Conservation (phyloP, 1,140 invertebrate genomes). For the Coelopa frigida region DNA sequence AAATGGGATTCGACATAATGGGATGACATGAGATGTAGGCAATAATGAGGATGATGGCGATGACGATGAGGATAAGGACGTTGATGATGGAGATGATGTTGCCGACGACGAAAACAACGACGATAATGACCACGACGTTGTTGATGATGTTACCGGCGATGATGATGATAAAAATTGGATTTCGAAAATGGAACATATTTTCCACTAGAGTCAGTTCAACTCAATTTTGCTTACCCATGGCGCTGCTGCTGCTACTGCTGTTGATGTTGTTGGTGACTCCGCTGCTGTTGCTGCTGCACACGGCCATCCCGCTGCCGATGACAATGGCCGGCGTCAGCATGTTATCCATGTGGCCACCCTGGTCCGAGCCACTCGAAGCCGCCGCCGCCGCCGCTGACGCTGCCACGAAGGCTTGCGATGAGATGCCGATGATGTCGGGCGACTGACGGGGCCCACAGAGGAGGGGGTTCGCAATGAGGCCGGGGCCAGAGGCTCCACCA, state of each 20-base stretch:
- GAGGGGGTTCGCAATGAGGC: slow-evolving; percentile 25
- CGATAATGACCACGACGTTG: neutral
- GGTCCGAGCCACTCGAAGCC: slow-evolving; percentile 12
- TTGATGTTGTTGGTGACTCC: no score
- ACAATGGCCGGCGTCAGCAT: slow-evolving; percentile 36
- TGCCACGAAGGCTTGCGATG: slow-evolving; percentile 21
- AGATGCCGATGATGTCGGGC: slow-evolving; percentile 35
- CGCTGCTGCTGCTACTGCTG: slow-evolving; percentile 24
- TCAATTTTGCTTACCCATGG: slow-evolving; percentile 36
- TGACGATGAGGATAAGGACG: no score
- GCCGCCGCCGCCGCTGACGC: slow-evolving; percentile 16
- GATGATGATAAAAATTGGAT: neutral
- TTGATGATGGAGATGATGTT: no score
- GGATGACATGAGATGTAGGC: no score
- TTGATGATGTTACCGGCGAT: neutral
- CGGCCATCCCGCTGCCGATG: slow-evolving; percentile 12
- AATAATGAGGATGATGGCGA: no score
- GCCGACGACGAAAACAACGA: no score
- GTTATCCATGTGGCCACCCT: slow-evolving; percentile 16
- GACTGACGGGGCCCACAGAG: slow-evolving; percentile 29
- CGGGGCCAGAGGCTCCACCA: slow-evolving; percentile 3
- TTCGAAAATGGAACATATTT: neutral
- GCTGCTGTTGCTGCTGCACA: slow-evolving; percentile 24
- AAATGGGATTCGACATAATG: no score
- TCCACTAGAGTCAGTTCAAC: neutral